Base-by-base conservation (phyloP, 2,797 vertebrate species). In the Ceyx erithaca region DNA sequence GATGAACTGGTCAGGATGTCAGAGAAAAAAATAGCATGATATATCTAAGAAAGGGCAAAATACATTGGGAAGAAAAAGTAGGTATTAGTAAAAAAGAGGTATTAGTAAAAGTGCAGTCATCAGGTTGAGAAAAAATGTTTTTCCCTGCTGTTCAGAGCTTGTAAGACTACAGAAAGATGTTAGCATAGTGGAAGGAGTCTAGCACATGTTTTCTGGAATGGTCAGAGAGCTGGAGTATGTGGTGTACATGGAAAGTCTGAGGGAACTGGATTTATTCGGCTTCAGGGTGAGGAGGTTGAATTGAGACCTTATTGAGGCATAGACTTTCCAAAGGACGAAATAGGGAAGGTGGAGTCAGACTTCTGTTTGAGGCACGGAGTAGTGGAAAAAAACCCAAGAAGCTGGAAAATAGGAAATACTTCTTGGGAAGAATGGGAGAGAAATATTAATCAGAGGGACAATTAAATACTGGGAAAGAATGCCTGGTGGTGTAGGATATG, bases 71-170 rank as follows among this genome's bases (percentile, higher is more conserved):
- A 73, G 15, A 77, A 67, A 73, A 70, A 8, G 4, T 6, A 80
- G 13, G 14, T 37, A 37, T 37, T 37, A 37, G 37, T 37, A 37
- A 37, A 57, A 26, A 54, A 58, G 22, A 49, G 6, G 2, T 15
- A 54, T 19, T 67, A 19, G 3, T 4, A 57, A 40, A 64, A 31
- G 1, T 52, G 12, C 31, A 79, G 16, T 10, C 14, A 41, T 20
- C 4, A 37, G 3, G 9, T 22, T 81, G 52, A 64, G 8, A 0
- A 0, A 22, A 22, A 3, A 41, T 7, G 18, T 54, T 77, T 8
- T 20, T 33, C 2, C 8, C 4, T 2, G 43, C 6, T 19, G 4
- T 31, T 80, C 30, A 43, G 20, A 19, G 2, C 30, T 59, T 18
- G 5, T 28, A 14, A 67, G 61, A 75, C 9, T 15, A 28, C 4